These are phyloP conservation scores for Ectemnius cavifrons DNA, from an alignment of 2,888 invertebrate genomes.

Conservation along the genomic window DNA sequence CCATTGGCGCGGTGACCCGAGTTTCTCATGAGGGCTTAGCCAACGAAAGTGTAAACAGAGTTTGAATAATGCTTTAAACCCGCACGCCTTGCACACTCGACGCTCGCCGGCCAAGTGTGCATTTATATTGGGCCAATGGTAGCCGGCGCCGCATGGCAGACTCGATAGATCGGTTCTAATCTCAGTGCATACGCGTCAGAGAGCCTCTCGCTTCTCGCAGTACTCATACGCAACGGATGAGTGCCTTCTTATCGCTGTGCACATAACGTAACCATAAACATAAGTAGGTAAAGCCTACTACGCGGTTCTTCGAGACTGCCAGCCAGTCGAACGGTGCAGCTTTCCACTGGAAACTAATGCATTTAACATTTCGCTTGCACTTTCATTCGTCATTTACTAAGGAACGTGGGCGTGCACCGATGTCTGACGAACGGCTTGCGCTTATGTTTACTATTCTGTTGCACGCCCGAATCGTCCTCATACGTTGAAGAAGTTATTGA, in stretches of 20 bases:
- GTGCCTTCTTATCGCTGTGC: constrained; percentile 5
- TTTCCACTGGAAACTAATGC: constrained; percentile 4
- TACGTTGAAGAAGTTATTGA: too few species aligned
- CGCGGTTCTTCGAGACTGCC: not conserved
- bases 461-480: too few species aligned
- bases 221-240: not conserved
- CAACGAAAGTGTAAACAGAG: constrained; percentile 1
- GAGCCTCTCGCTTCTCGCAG: not conserved
- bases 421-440: too few species aligned
- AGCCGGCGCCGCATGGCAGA: not conserved
- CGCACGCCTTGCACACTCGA: not conserved
- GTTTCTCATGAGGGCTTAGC: not conserved
- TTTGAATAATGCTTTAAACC: not conserved
- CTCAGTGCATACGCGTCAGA: not conserved
- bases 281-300: constrained; percentile 3
- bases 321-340: not conserved
- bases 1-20: too few species aligned
- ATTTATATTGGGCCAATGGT: constrained; percentile 2
- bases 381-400: not conserved
- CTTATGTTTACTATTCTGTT: too few species aligned
- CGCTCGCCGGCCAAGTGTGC: not conserved
- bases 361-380: constrained; percentile 7
- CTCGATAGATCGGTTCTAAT: not conserved
- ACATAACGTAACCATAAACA: constrained; percentile 7
- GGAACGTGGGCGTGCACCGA: too few species aligned